These are phyloP conservation scores for Pangasianodon hypophthalmus DNA, from an alignment of 2,113 vertebrate genomes.

Conservation along the genomic window DNA sequence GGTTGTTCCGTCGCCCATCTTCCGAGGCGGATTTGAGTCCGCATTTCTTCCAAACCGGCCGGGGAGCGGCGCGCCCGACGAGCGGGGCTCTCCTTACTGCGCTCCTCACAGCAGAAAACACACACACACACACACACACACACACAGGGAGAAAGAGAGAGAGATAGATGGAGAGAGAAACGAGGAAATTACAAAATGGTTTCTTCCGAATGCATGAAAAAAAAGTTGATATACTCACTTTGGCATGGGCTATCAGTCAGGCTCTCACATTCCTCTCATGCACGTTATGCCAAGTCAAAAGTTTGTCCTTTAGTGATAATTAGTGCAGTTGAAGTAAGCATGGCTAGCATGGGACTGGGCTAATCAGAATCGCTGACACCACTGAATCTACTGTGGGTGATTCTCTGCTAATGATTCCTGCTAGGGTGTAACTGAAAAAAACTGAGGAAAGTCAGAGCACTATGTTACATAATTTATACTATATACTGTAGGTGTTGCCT, in stretches of 20 bases:
- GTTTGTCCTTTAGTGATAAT: not conserved
- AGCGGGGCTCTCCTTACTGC: conserved; percentile 64
- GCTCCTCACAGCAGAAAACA: conserved; percentile 37
- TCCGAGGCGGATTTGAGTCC: conserved; percentile 55
- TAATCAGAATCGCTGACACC: conserved; percentile 38
- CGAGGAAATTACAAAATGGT: conserved; percentile 69
- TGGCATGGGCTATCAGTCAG: not conserved
- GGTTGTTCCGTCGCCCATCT: conserved; percentile 64
- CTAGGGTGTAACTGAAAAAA: conserved; percentile 14
- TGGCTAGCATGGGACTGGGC: conserved; percentile 31
- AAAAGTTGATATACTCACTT: conserved; percentile 64
- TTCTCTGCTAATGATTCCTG: conserved; percentile 31
- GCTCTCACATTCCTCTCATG: not conserved
- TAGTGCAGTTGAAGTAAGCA: conserved; percentile 20
- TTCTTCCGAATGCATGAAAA: conserved; percentile 68
- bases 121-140: not conserved
- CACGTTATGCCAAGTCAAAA: conserved; percentile 3
- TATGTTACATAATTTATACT: conserved; percentile 41
- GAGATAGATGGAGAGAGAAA: not conserved
- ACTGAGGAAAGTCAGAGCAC: conserved; percentile 41
- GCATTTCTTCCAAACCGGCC: conserved; percentile 39
- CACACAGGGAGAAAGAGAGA: not conserved
- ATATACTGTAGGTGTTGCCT: conserved; percentile 43
- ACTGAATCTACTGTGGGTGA: conserved; percentile 39
- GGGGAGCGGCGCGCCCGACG: conserved; percentile 42